Conservation (phyloP, 2,888 invertebrate genomes). For the Sphaerophoria rueppellii region DNA sequence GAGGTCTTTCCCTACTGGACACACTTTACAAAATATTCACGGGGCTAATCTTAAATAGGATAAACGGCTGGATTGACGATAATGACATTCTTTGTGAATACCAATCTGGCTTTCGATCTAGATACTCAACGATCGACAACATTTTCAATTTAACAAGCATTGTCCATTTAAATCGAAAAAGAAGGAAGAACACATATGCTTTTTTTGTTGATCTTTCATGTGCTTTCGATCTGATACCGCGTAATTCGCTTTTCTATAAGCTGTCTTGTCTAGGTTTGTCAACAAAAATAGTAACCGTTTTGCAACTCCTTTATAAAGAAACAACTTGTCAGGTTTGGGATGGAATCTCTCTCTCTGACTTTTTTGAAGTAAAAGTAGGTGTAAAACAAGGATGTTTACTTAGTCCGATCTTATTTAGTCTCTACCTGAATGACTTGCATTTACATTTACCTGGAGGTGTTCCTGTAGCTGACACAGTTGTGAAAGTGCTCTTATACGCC, state of each 20-base stretch:
- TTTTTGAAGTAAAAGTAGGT: neutral
- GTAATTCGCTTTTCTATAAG: too few relatives aligned
- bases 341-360: neutral
- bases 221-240: neutral
- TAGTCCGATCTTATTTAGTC: neutral
- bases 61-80: constrained; percentile 8
- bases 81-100: neutral
- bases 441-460: neutral
- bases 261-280: neutral
- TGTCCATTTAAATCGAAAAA: neutral
- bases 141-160: constrained; percentile 6
- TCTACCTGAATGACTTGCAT: neutral
- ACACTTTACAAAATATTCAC: neutral
- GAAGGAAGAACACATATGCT: neutral
- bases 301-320: neutral
- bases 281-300: neutral
- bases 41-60: neutral
- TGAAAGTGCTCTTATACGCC: neutral
- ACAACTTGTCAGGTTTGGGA: neutral
- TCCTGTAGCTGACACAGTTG: neutral
- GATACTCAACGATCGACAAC: constrained; percentile 4
- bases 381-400: neutral
- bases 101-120: neutral
- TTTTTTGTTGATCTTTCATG: constrained; percentile 10
- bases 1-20: neutral